Evolutionary conservation across 2,888 invertebrate species (phyloP).

Genomic region (Congeria kusceri): DNA sequence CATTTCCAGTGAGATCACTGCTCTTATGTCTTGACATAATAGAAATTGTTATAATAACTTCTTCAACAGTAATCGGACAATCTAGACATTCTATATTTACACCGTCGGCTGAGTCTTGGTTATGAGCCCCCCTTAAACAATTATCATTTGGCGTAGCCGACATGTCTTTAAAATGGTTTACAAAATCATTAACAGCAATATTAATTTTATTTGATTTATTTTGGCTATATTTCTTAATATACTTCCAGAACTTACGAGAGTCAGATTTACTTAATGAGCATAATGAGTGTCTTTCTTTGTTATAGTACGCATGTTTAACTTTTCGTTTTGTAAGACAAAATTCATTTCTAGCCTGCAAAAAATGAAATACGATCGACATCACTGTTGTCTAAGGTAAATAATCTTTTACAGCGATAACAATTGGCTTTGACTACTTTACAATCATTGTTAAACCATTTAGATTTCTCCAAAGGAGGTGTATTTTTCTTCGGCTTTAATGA

Average conservation of each 20-base stretch:
- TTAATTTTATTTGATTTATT: neutral
- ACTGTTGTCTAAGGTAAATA: neutral
- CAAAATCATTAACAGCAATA: neutral
- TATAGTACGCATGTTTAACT: slow-evolving; percentile 4
- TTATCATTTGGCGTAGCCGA: neutral
- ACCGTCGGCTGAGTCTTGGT: too few species aligned
- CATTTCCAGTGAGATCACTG: slow-evolving; percentile 20
- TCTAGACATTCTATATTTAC: slow-evolving; percentile 11
- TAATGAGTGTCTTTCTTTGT: neutral
- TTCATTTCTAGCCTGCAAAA: slow-evolving; percentile 1
- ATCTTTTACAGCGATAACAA: slow-evolving; percentile 2
- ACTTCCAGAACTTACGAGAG: slow-evolving; percentile 12
- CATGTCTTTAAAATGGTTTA: neutral
- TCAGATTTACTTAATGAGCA: neutral
- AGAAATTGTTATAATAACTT: slow-evolving; percentile 7
- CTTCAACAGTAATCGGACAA: neutral
- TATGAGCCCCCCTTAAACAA: neutral
- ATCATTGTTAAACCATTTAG: slow-evolving; percentile 10
- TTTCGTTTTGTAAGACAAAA: neutral
- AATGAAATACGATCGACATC: neutral
- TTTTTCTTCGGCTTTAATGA: neutral
- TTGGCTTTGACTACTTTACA: neutral
- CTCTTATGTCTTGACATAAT: slow-evolving; percentile 23
- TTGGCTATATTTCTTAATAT: slow-evolving; percentile 9
- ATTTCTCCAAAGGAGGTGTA: neutral